Base-by-base conservation (phyloP, 2,888 invertebrate genomes). In the Rhabditoides inermis region DNA sequence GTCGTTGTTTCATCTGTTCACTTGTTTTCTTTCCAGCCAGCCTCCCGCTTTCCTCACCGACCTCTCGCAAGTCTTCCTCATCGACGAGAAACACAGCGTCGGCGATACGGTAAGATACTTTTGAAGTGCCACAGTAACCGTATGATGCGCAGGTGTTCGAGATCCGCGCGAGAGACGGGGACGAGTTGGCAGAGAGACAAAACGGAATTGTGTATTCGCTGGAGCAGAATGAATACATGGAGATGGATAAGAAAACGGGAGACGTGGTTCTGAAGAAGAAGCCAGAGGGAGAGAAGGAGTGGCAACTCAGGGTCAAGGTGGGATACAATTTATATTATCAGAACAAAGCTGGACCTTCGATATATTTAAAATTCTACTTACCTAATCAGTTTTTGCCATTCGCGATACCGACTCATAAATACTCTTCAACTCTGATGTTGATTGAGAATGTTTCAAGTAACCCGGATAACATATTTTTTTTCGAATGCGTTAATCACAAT, bases 21-120 rank as follows among this genome's bases (percentile, higher is more conserved):
- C 4, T 32, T n/a, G n/a, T n/a, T 7, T 26, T 25, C 25, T 46
- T 56, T 65, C 40, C 55, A 65, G 65, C 49, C 50, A 58, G n/a
- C 55, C 58, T 4, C 65, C 65, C 1, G 25, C 49, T 6, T 65
- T 63, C 46, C 23, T 53, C 25, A 59, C 56, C 15, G 55, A 58
- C 45, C 53, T 60, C 26, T 39, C 51, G 2, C 23, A 48, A 30
- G 10, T 42, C 2, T 42, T 58, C 18, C 22, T 30, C 26, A 40
- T 56, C 18, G 26, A 44, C 0, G 46, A 41, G 10, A 32, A 41
- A 1, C 18, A 41, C 3, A 47, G 52, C n/a, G n/a, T 45, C 18
- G 58, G 54, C 10, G 57, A 61, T 27, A 35, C 47, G 2, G 41
- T 62, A 26, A 18, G 36, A 0, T 20, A 28, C 22, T n/a, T n/a